Base-by-base conservation (phyloP, 2,113 vertebrate genomes). In the Nothoprocta perdicaria region DNA sequence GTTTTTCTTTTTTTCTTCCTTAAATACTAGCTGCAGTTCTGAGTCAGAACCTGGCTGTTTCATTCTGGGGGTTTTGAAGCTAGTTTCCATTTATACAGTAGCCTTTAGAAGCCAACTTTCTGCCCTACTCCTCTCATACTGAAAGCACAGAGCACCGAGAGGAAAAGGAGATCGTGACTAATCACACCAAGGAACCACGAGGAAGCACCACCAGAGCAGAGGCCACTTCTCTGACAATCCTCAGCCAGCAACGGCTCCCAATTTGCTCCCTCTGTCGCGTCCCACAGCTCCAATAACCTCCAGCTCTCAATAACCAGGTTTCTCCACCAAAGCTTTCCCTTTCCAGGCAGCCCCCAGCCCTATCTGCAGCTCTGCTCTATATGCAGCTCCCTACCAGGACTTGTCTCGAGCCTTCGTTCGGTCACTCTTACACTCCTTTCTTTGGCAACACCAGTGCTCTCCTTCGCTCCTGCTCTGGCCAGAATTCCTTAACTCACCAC, bases 1-100 rank as follows among this genome's bases (percentile, higher is more conserved):
- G 78, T 88, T 95, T 95, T 33, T 93, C 66, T n/a, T 33, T 85
- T 41, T 41, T 61, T 65, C 72, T 84, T 45, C 78, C 93, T 84
- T 48, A 93, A 90, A 96, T 87, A 95, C 94, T 93, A 91, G 96
- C 90, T 96, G 97, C 97, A 97, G 95, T 94, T 98, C 96, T 97
- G 97, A 98, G 96, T 98, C 97, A 98, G 94, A 94, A 96, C 79
- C 92, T 43, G 87, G 35, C 40, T 62, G 35, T 48, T 96, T 97
- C 91, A 83, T 76, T 79, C 61, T 4, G 91, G 80, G 95, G 91
- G 94, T 88, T 95, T 87, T 58, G 75, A 92, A 95, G 92, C 57
- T 17, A 90, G 94, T 97, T 97, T 94, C 97, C 95, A 95, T 93
- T 96, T 95, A 82, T 92, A 96, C 85, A 85, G 95, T 66, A 97